Evolutionary conservation across 2,797 vertebrate species (phyloP).

Genomic region (Synaphobranchus kaupii): DNA sequence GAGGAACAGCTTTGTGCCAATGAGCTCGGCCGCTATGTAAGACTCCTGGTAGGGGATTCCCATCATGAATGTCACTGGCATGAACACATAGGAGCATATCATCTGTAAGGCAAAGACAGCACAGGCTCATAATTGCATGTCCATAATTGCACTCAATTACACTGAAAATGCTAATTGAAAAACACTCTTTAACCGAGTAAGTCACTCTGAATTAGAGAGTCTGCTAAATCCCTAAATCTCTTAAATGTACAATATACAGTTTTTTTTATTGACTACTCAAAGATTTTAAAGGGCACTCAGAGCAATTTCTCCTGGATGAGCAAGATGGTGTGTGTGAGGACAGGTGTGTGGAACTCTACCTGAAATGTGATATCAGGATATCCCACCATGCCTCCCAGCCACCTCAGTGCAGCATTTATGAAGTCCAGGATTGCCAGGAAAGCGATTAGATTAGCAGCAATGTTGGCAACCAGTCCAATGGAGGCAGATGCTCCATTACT

Average conservation of each 20-base stretch:
- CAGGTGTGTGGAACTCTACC: slow-evolving; percentile 65
- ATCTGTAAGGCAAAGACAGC: slow-evolving; percentile 67
- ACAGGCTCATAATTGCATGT: background rate
- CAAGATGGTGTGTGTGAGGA: background rate
- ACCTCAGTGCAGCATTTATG: slow-evolving; percentile 81
- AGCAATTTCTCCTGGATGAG: background rate
- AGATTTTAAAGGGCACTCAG: background rate
- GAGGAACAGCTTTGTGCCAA: slow-evolving; percentile 92
- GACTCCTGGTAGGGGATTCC: slow-evolving; percentile 84
- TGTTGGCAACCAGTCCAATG: slow-evolving; percentile 84
- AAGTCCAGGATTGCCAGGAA: slow-evolving; percentile 89
- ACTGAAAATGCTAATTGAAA: background rate
- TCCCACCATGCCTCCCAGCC: slow-evolving; percentile 89
- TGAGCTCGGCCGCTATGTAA: slow-evolving; percentile 81
- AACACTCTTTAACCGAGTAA: background rate
- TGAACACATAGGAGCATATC: slow-evolving; percentile 92
- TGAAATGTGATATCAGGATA: slow-evolving; percentile 84
- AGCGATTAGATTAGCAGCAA: slow-evolving; percentile 87
- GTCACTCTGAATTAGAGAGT: no score
- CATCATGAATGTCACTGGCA: slow-evolving; percentile 93
- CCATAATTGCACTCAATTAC: background rate
- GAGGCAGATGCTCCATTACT: slow-evolving; percentile 86
- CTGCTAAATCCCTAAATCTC: no score
- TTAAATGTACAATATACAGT: background rate
- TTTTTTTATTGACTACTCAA: background rate